These are phyloP conservation scores for Urocyon cinereoargenteus DNA, from an alignment of 2,797 vertebrate species.

Conservation along the genomic window DNA sequence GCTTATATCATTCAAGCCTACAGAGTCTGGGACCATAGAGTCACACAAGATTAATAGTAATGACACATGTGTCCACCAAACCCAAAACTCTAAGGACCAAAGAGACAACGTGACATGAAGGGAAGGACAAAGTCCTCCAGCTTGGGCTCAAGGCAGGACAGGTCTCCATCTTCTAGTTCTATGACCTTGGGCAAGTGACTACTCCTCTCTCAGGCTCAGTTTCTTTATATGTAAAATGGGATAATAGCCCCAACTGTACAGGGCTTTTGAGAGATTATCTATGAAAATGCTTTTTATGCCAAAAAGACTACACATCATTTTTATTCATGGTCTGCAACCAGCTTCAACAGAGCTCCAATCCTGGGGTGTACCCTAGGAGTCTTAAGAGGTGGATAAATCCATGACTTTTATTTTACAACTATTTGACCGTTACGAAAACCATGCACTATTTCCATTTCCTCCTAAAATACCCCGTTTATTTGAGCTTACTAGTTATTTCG, in stretches of 20 bases:
- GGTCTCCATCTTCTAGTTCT: neutral
- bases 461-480: neutral
- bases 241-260: neutral
- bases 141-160: too few species aligned
- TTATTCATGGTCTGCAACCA: neutral
- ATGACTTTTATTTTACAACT: neutral
- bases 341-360: neutral
- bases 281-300: neutral
- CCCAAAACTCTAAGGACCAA: neutral
- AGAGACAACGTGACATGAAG: neutral
- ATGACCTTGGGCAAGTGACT: neutral
- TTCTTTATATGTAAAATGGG: neutral
- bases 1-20: neutral
- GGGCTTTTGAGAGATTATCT: neutral
- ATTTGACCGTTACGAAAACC: neutral
- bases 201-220: neutral
- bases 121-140: neutral
- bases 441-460: neutral
- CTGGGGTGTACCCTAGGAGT: neutral
- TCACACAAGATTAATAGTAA: neutral
- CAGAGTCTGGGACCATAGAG: neutral
- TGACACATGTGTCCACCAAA: neutral
- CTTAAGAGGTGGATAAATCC: neutral
- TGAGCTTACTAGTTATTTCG: slow-evolving; percentile 2
- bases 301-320: neutral